Percentiles rank a stretch among this genome's conserved stretches.
Evolutionary conservation across 2,113 vertebrate genomes (phyloP).

Genomic region (Oncorhynchus kisutch): DNA sequence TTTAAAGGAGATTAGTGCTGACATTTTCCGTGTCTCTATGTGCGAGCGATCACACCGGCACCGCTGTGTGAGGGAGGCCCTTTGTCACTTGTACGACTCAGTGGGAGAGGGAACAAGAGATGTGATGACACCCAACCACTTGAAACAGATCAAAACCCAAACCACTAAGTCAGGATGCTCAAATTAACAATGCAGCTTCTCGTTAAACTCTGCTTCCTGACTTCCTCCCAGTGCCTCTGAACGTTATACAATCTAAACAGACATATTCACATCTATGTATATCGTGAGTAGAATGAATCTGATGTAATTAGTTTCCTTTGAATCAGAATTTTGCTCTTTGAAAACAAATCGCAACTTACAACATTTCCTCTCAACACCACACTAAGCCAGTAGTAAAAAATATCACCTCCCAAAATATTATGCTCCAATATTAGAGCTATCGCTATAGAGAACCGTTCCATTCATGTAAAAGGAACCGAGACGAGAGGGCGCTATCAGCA

Average conservation of each 20-base stretch:
- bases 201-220: constrained; percentile 64
- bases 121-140: constrained; percentile 64
- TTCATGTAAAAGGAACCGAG: constrained; percentile 24
- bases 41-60: constrained; percentile 64
- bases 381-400: no score
- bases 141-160: constrained; percentile 65
- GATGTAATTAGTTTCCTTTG: no score
- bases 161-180: constrained; percentile 76
- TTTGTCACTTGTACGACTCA: constrained; percentile 71
- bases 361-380: no score
- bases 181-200: constrained; percentile 80
- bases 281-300: no score
- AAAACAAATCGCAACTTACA: no score
- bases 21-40: constrained; percentile 64
- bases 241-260: constrained; percentile 48
- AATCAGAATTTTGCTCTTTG: no score
- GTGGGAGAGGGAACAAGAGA: constrained; percentile 62
- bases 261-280: constrained; percentile 48
- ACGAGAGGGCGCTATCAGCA: constrained; percentile 27
- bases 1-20: constrained; percentile 73
- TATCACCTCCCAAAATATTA: no score
- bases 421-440: no score
- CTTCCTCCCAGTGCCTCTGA: constrained; percentile 38
- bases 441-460: no score
- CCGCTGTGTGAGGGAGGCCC: constrained; percentile 69